Percentiles rank a stretch among this genome's conserved stretches.
These are phyloP conservation scores for Alexandromys fortis DNA, from an alignment of 2,113 vertebrate species.

Conservation along the genomic window DNA sequence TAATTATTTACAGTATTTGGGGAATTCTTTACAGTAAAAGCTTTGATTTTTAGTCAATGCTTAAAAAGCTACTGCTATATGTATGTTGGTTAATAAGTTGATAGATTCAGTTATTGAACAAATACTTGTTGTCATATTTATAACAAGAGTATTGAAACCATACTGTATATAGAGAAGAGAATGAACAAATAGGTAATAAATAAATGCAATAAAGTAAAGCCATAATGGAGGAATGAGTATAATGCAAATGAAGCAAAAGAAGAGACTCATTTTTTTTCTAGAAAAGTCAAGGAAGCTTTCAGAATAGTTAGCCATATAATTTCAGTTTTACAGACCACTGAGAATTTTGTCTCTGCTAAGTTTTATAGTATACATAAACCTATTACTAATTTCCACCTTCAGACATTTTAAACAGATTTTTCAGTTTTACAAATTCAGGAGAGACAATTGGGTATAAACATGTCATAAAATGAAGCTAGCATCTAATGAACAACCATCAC, in stretches of 20 bases:
- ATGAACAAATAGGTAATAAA: background rate
- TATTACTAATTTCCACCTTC: background rate
- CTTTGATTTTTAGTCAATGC: background rate
- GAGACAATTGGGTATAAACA: background rate
- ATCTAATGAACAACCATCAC: background rate
- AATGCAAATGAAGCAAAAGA: conserved; percentile 2
- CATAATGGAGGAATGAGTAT: background rate
- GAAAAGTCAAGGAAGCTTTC: background rate
- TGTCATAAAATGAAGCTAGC: background rate
- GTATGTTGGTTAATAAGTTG: background rate
- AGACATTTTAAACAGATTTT: conserved; percentile 17
- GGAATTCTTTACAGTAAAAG: background rate
- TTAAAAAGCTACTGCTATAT: background rate
- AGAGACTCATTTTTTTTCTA: background rate
- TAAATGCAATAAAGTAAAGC: background rate
- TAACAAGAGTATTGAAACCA: background rate
- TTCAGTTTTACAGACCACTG: background rate
- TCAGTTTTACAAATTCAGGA: background rate
- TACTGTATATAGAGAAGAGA: background rate
- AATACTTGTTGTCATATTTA: background rate
- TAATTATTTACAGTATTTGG: background rate
- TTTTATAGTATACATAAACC: background rate
- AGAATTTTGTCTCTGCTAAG: background rate
- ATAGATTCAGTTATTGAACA: background rate
- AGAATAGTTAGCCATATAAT: conserved; percentile 13